These are phyloP conservation scores for Epicampocera succincta DNA, from an alignment of 2,888 invertebrate species.

Conservation along the genomic window DNA sequence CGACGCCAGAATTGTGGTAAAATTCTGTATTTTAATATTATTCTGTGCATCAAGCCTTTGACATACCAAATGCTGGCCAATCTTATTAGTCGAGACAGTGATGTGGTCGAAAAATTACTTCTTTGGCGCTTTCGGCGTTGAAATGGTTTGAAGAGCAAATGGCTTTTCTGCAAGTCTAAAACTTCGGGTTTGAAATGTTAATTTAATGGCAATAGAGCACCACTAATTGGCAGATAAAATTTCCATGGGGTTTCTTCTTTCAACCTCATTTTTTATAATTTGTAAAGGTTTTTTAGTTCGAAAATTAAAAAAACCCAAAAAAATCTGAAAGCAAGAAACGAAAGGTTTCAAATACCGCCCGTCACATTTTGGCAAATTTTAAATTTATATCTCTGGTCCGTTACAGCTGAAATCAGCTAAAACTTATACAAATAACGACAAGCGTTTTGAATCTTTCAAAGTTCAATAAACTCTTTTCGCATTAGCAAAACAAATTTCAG, in stretches of 20 bases:
- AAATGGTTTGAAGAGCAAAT: too few relatives aligned
- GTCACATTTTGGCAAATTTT: constrained; percentile 5
- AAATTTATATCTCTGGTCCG: background rate
- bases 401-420: constrained; percentile 8
- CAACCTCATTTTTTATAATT: constrained; percentile 28
- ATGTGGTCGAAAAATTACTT: too few relatives aligned
- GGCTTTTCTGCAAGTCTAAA: too few relatives aligned
- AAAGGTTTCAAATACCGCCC: background rate
- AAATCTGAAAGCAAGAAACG: background rate
- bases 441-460: constrained; percentile 8
- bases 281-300: constrained; percentile 3
- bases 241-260: background rate
- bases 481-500: constrained; percentile 25
- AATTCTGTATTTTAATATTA: too few relatives aligned
- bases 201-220: background rate
- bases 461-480: constrained; percentile 44
- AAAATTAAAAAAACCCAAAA: background rate
- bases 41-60: too few relatives aligned
- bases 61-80: too few relatives aligned
- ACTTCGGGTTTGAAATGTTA: too few relatives aligned
- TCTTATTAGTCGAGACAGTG: too few relatives aligned
- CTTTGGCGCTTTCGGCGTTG: too few relatives aligned
- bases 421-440: background rate
- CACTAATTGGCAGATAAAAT: background rate
- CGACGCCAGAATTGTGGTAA: too few relatives aligned